Conservation (phyloP, 2,797 vertebrate genomes). For the Octomys mimax region DNA sequence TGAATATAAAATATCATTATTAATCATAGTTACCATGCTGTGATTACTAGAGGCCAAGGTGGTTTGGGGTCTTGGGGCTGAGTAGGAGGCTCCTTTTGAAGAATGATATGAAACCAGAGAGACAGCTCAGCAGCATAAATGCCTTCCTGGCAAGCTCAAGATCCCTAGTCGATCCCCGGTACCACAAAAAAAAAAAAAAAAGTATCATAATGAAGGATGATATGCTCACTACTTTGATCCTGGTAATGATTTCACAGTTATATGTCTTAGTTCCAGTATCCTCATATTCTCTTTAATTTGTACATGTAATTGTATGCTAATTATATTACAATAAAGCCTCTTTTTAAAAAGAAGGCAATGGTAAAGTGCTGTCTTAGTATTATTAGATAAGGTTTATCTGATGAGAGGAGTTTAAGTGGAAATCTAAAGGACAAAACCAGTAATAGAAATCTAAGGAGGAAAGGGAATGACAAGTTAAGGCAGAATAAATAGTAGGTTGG, state of each 20-base stretch:
- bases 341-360: background rate
- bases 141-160: too few relatives aligned
- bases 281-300: background rate
- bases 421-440: background rate
- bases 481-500: rapidly evolving
- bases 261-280: background rate
- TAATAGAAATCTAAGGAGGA: background rate
- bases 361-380: background rate
- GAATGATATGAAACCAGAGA: background rate
- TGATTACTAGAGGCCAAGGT: background rate
- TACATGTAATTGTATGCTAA: background rate
- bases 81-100: background rate
- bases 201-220: background rate
- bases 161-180: too few relatives aligned
- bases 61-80: background rate
- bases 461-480: background rate
- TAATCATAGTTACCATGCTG: background rate
- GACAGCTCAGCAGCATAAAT: too few relatives aligned
- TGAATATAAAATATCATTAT: background rate
- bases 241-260: background rate
- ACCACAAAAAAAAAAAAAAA: too few relatives aligned
- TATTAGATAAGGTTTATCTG: background rate
- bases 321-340: background rate
- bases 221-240: background rate
- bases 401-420: background rate